phyloP scores from a whole-genome alignment of 2,888 invertebrate species.

The Ennomos erosarius region DNA sequence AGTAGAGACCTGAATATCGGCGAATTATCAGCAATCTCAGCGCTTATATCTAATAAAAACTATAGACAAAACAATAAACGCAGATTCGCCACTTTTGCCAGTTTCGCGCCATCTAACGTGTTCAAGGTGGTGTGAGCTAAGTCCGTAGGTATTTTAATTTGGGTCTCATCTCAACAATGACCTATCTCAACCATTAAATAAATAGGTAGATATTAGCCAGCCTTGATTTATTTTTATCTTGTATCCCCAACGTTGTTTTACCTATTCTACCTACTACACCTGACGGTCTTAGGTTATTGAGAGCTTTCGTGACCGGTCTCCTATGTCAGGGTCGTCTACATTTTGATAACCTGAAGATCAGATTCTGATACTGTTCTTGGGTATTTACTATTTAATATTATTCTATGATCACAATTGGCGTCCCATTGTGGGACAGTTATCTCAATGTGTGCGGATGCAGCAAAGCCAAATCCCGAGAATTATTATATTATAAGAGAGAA shows the following conservation, averaged over 20 bases:
- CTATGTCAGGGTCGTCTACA: no score
- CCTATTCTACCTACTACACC: neutral
- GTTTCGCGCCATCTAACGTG: slow-evolving; percentile 18
- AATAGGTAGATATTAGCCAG: slow-evolving; percentile 37
- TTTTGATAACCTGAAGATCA: no score
- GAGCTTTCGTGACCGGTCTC: no score
- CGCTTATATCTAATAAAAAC: slow-evolving; percentile 5
- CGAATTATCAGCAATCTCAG: neutral
- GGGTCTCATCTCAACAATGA: slow-evolving; percentile 42
- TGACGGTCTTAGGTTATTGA: no score
- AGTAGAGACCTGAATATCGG: no score
- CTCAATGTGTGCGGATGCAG: no score
- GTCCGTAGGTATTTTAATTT: slow-evolving; percentile 40
- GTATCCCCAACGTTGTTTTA: slow-evolving; percentile 18
- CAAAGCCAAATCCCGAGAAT: no score
- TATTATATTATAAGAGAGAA: no score
- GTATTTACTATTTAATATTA: no score
- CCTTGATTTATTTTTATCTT: slow-evolving; percentile 39
- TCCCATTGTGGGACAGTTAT: no score
- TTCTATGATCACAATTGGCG: no score
- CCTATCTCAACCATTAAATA: slow-evolving; percentile 45
- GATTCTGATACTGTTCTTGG: no score
- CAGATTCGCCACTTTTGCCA: slow-evolving; percentile 15
- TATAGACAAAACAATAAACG: slow-evolving; percentile 18
- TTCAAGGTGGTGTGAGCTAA: slow-evolving; percentile 33